phyloP scores from a whole-genome alignment of 2,113 vertebrate genomes.

The Larimichthys polyactis region DNA sequence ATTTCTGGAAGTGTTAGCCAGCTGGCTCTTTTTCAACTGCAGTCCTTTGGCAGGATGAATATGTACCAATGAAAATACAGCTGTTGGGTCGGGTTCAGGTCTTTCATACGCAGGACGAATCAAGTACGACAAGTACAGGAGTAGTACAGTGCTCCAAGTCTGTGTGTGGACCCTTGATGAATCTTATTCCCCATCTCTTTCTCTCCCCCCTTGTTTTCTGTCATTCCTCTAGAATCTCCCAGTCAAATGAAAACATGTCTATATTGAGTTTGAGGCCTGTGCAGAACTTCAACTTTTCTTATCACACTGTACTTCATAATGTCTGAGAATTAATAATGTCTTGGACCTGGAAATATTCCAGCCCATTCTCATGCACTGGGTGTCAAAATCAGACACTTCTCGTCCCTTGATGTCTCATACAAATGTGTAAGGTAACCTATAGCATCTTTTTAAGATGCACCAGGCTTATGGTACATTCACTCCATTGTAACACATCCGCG shows the following conservation, averaged over 20 bases:
- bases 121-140: background rate
- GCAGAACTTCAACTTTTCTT: background rate
- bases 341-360: background rate
- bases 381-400: too few relatives aligned
- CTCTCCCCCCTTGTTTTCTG: background rate
- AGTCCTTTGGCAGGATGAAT: background rate
- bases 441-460: too few relatives aligned
- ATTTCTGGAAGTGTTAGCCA: background rate
- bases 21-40: background rate
- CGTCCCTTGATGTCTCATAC: too few relatives aligned
- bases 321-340: background rate
- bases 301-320: background rate
- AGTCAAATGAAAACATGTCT: too few relatives aligned
- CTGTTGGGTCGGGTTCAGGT: background rate
- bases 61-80: background rate
- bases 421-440: too few relatives aligned
- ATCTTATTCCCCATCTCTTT: background rate
- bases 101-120: background rate
- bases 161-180: background rate
- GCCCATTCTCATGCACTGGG: too few relatives aligned
- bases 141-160: background rate
- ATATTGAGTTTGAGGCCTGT: background rate
- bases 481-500: too few relatives aligned
- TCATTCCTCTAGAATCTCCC: background rate
- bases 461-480: too few relatives aligned